Base-by-base conservation (phyloP, 2,113 vertebrate genomes). In the Notothenia rossii region DNA sequence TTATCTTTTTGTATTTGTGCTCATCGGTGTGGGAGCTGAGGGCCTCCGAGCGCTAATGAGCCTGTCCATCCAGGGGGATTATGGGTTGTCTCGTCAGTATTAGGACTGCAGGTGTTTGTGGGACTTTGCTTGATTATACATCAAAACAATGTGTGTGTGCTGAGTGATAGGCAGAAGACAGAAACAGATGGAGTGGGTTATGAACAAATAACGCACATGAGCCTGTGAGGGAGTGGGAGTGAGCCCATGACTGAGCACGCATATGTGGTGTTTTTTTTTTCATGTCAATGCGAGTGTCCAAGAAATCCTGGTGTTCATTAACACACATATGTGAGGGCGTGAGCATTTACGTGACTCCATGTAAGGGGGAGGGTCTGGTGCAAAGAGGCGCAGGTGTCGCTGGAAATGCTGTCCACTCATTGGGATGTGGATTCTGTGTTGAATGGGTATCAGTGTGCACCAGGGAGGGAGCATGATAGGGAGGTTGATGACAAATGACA, bases 181-280 rank as follows among this genome's bases (percentile, higher is more conserved):
- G 79, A 82, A 88, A 83, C 86, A 91, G 88, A 91, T 91, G 88
- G 89, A 77, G 68, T 29, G 81, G 73, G 76, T 90, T 85, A 88
- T 56, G 83, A 78, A 90, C 51, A 93, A 87, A 90, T 82, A 85
- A 76, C 62, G 45, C 83, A 80, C 56, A 76, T 49, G 80, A 69
- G 80, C 69, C 73, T 62, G 60, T 11, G 63, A 81, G 76, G 43
- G 78, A 75, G 75, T 67, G 86, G 79, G 79, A 82, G 65, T 33
- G 14, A 68, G 72, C 70, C 62, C 51, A 17, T 48, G 75, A 87
- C 49, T 88, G 59, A 70, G 49, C 54, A 60, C 12, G n/a, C 78
- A 75, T 81, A 79, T 86, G 72, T 67, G 75, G 40, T 40, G 65
- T 60, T 73, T 81, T 82, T 82, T 64, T 71, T 59, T 72, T 55